Evolutionary conservation across 1,140 invertebrate genomes (phyloP).

Genomic region (Pseudoatta argentina): DNA sequence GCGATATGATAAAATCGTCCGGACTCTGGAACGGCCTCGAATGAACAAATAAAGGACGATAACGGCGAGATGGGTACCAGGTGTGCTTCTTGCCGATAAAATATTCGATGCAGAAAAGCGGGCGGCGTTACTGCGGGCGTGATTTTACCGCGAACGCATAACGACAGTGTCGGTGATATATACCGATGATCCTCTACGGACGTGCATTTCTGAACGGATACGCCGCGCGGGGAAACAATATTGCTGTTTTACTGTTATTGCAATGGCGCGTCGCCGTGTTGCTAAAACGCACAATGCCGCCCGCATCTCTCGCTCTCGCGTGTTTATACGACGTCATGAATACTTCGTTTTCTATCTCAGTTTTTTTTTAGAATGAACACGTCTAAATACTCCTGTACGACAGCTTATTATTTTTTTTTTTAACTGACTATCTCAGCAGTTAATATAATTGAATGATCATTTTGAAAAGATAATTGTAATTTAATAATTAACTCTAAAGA

Average conservation of each 20-base stretch:
- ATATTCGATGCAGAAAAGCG: constrained; percentile 49
- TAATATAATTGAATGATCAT: not conserved
- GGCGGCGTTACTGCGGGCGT: constrained; percentile 21
- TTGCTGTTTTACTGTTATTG: constrained; percentile 74
- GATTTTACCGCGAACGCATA: constrained; percentile 52
- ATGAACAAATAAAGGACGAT: constrained; percentile 68
- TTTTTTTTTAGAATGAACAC: constrained; percentile 6
- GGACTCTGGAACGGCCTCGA: constrained; percentile 20
- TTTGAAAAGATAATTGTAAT: not conserved
- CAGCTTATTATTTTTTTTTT: not conserved
- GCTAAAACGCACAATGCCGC: constrained; percentile 55
- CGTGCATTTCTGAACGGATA: constrained; percentile 51
- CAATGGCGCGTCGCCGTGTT: constrained; percentile 36
- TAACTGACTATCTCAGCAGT: not conserved
- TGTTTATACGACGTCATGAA: constrained; percentile 15
- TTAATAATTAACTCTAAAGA: not conserved
- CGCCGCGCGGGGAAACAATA: constrained; percentile 69
- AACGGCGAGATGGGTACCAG: constrained; percentile 50
- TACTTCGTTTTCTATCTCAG: not conserved
- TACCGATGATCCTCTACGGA: constrained; percentile 20
- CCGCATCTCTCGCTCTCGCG: constrained; percentile 23
- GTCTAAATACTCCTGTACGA: not conserved
- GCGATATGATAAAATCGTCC: constrained; percentile 34
- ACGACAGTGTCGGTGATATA: constrained; percentile 40
- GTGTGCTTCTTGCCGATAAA: constrained; percentile 64